Evolutionary conservation across 2,888 invertebrate species (phyloP).

Genomic region (Sericinus montela): DNA sequence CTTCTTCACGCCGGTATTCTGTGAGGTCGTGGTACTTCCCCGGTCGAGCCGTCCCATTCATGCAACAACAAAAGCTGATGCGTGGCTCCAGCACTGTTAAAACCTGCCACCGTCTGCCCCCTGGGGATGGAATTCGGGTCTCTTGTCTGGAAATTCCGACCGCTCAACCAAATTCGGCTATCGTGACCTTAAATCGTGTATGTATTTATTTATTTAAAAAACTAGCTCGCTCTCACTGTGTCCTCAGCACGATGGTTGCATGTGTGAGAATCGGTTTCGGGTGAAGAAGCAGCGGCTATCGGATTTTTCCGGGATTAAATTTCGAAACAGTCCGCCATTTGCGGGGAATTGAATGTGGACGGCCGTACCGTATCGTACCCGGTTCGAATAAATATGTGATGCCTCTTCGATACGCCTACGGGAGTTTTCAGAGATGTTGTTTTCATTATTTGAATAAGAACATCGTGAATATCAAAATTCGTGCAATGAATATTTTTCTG

Average conservation of each 20-base stretch:
- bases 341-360: slow-evolving; percentile 19
- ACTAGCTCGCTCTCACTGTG: slow-evolving; percentile 22
- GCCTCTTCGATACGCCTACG: neutral
- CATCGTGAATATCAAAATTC: neutral
- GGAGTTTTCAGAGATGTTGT: slow-evolving; percentile 3
- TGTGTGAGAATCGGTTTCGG: slow-evolving; percentile 27
- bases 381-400: slow-evolving; percentile 17
- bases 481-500: too few relatives aligned
- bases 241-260: slow-evolving; percentile 19
- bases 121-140: too few relatives aligned
- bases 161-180: too few relatives aligned
- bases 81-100: too few relatives aligned
- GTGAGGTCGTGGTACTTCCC: too few relatives aligned
- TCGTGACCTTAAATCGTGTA: too few relatives aligned
- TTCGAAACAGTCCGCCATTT: slow-evolving; percentile 32
- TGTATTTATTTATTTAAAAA: too few relatives aligned
- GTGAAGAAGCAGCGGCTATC: slow-evolving; percentile 35
- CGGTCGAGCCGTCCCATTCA: too few relatives aligned
- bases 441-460: slow-evolving; percentile 2
- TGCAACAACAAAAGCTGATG: too few relatives aligned
- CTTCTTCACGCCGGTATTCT: too few relatives aligned
- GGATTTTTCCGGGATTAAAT: slow-evolving; percentile 45
- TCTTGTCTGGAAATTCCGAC: too few relatives aligned
- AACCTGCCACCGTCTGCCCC: too few relatives aligned
- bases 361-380: slow-evolving; percentile 18